Conservation (phyloP, 2,113 vertebrate genomes). For the Paramisgurnus dabryanus region DNA sequence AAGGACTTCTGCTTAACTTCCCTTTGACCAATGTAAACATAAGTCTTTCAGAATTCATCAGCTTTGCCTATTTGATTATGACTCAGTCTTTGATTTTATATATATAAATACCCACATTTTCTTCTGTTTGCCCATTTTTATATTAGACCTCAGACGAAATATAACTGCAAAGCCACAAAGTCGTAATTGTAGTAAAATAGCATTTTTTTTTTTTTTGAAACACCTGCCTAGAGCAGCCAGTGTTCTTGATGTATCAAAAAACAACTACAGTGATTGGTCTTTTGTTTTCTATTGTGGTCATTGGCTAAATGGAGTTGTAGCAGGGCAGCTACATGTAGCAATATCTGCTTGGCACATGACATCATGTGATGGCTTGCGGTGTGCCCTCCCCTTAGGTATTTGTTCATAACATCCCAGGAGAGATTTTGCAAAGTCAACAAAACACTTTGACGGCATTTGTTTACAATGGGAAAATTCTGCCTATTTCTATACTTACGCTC, state of each 20-base stretch:
- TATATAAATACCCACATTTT: neutral
- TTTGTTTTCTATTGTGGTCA: conserved; percentile 31
- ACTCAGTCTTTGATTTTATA: neutral
- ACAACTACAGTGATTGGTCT: neutral
- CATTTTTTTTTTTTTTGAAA: neutral
- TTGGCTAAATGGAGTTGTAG: neutral
- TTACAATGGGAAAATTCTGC: conserved; percentile 7
- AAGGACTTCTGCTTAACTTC: conserved; percentile 7
- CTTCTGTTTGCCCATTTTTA: neutral
- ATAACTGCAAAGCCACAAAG: neutral
- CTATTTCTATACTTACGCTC: conserved; percentile 10
- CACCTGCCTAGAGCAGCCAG: conserved; percentile 2
- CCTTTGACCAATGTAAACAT: neutral
- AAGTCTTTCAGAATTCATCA: neutral
- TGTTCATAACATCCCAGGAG: conserved; percentile 53
- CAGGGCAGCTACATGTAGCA: conserved; percentile 33
- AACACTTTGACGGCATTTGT: conserved; percentile 32
- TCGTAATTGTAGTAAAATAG: neutral
- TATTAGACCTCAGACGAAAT: neutral
- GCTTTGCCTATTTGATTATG: neutral
- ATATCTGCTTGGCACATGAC: conserved; percentile 63
- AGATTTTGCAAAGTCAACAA: conserved; percentile 15
- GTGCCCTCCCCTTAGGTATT: conserved; percentile 60
- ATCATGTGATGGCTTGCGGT: conserved; percentile 61
- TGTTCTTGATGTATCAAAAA: conserved; percentile 23